Conservation (phyloP, 2,888 invertebrate species). For the Hofmannophila pseudospretella region DNA sequence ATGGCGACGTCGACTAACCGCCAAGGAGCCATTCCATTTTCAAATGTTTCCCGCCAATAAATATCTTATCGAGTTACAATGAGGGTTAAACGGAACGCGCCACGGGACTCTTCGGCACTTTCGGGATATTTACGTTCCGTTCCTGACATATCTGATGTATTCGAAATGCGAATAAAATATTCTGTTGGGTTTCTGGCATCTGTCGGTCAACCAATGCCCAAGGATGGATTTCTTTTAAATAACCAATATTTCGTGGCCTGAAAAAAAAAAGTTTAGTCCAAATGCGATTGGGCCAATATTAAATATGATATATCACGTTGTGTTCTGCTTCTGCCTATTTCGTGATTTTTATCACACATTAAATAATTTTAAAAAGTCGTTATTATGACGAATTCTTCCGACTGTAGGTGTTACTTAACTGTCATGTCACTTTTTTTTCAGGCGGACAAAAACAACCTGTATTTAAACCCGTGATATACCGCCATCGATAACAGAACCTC, state of each 20-base stretch:
- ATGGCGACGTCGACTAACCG: conserved; percentile 53
- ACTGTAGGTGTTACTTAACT: too few relatives aligned
- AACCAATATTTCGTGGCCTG: too few relatives aligned
- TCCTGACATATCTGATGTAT: conserved; percentile 4
- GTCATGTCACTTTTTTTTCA: too few relatives aligned
- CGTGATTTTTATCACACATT: too few relatives aligned
- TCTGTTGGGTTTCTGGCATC: conserved; percentile 4
- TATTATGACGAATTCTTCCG: too few relatives aligned
- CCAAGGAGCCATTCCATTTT: conserved; percentile 68
- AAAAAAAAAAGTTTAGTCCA: too few relatives aligned
- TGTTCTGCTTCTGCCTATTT: too few relatives aligned
- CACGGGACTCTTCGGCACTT: conserved; percentile 50
- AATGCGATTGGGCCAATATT: too few relatives aligned
- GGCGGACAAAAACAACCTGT: too few relatives aligned
- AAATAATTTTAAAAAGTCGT: too few relatives aligned
- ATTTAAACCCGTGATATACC: conserved; percentile 7
- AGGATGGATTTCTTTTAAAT: too few relatives aligned
- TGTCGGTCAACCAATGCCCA: conserved; percentile 4
- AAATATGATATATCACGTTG: too few relatives aligned
- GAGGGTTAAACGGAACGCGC: conserved; percentile 51
- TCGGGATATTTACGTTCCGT: conserved; percentile 24
- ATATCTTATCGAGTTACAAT: conserved; percentile 76
- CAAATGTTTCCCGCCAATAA: conserved; percentile 70
- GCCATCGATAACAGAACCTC: conserved; percentile 8
- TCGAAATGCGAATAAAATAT: conserved; percentile 8